A percentile compares a stretch with the other conserved stretches of the same genome.
phyloP scores from a whole-genome alignment of 2,113 vertebrate genomes.

The Chloroceryle aenea region DNA sequence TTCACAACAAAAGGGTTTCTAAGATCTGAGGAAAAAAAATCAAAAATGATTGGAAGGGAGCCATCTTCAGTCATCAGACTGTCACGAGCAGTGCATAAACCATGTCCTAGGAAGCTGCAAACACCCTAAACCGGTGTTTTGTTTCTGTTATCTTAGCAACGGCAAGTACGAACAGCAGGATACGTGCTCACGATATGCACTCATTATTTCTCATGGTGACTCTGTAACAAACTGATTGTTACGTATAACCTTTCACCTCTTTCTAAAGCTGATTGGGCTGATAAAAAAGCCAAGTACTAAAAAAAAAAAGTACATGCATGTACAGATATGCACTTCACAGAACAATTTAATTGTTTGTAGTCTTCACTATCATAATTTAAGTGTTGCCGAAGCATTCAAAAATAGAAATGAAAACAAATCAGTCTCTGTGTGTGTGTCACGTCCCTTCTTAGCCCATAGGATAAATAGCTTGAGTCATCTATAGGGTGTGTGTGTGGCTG shows the following conservation, averaged over 20 bases:
- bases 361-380: background rate
- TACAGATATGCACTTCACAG: background rate
- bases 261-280: background rate
- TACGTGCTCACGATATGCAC: background rate
- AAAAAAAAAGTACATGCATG: background rate
- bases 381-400: background rate
- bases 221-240: background rate
- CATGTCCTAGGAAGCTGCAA: conserved; percentile 45
- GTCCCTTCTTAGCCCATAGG: conserved; percentile 33
- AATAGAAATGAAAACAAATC: background rate
- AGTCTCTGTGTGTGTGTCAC: background rate
- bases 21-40: background rate
- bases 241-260: background rate
- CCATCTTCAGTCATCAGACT: conserved; percentile 8
- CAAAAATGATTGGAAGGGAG: background rate
- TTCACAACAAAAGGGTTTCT: conserved; percentile 44
- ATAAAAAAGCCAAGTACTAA: background rate
- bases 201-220: background rate
- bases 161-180: conserved; percentile 20
- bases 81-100: conserved; percentile 6
- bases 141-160: conserved; percentile 65
- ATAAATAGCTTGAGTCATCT: conserved; percentile 45
- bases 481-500: background rate
- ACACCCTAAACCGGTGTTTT: conserved; percentile 34
- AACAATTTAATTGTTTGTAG: background rate